These are phyloP conservation scores for Pandemis corylana DNA, from an alignment of 2,888 invertebrate species.

Conservation along the genomic window DNA sequence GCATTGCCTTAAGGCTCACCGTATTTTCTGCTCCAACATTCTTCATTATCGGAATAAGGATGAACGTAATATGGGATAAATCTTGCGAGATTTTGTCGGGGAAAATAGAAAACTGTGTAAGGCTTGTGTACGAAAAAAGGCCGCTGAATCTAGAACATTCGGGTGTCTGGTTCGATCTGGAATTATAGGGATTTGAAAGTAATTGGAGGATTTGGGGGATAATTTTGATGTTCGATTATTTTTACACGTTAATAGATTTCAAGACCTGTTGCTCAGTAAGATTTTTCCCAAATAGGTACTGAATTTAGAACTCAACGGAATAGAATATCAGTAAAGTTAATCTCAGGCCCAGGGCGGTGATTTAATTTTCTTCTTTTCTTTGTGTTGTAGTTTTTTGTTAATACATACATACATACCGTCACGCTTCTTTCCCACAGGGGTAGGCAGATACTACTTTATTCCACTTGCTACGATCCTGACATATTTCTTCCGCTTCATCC, in stretches of 20 bases:
- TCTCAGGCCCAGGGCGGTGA: too few relatives aligned
- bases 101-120: slow-evolving; percentile 5
- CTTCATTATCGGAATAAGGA: slow-evolving; percentile 19
- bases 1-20: not conserved
- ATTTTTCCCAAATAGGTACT: too few relatives aligned
- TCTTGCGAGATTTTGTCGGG: slow-evolving; percentile 9
- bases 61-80: slow-evolving; percentile 32
- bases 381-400: too few relatives aligned
- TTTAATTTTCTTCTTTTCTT: too few relatives aligned
- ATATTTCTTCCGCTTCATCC: too few relatives aligned
- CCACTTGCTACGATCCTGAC: too few relatives aligned
- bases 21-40: slow-evolving; percentile 13
- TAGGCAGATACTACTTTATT: too few relatives aligned
- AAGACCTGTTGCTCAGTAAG: too few relatives aligned
- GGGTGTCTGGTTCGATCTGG: not conserved
- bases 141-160: not conserved
- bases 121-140: not conserved
- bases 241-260: not conserved
- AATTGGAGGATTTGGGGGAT: not conserved
- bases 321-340: too few relatives aligned
- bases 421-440: too few relatives aligned
- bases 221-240: not conserved
- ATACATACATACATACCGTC: too few relatives aligned
- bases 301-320: too few relatives aligned
- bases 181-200: not conserved